Percentiles rank a stretch among this genome's conserved stretches.
Conservation (phyloP, 64 coral and sea anemone genomes). For the Dendronephthya gigantea region DNA sequence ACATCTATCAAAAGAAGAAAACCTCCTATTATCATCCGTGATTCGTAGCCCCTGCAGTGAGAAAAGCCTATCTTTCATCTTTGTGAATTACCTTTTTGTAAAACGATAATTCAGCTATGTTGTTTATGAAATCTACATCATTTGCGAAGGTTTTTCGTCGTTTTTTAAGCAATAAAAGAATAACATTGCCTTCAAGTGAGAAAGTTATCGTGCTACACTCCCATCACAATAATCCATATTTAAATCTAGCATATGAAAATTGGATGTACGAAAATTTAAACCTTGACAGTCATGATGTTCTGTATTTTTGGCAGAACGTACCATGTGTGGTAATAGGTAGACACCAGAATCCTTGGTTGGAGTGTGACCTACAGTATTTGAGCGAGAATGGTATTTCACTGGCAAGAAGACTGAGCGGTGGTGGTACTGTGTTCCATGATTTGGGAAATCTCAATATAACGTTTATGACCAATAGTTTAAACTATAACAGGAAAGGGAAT, state of each 20-base stretch:
- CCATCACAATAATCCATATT: constrained; percentile 38
- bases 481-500: constrained; percentile 73
- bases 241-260: constrained; percentile 71
- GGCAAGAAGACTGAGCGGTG: constrained; percentile 57
- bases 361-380: constrained; percentile 37
- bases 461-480: constrained; percentile 54
- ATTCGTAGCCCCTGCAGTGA: too few species aligned
- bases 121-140: background rate
- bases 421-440: constrained; percentile 66
- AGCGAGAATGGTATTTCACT: constrained; percentile 25
- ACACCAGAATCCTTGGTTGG: constrained; percentile 68
- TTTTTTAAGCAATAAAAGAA: background rate
- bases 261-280: constrained; percentile 60
- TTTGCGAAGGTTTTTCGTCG: background rate
- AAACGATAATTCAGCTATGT: too few species aligned
- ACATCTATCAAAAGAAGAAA: too few species aligned
- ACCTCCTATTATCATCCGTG: too few species aligned
- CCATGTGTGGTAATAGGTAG: constrained; percentile 62
- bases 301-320: constrained; percentile 55
- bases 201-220: constrained; percentile 41
- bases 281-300: constrained; percentile 31
- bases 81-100: too few species aligned
- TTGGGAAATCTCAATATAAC: constrained; percentile 79
- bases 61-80: background rate
- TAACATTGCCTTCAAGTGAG: background rate